A percentile compares a stretch with the other conserved stretches of the same genome.
These are phyloP conservation scores for Zaprionus gabonicus DNA, from an alignment of 1,140 invertebrate species.

Conservation along the genomic window DNA sequence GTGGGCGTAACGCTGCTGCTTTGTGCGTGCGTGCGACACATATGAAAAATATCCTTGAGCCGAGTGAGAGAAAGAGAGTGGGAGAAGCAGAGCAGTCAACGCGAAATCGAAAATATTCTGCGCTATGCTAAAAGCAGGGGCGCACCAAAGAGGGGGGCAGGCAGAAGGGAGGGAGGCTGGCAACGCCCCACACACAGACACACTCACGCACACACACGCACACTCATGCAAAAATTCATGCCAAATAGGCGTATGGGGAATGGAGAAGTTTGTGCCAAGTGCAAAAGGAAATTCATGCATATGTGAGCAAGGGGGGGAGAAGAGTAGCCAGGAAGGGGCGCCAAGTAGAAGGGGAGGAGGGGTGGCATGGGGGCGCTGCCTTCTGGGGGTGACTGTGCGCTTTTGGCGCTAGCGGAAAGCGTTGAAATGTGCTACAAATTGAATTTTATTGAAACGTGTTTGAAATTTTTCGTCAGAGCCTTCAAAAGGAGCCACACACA, in stretches of 20 bases:
- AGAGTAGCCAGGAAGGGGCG: not conserved
- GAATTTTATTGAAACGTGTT: slow-evolving; percentile 83
- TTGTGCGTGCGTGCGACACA: slow-evolving; percentile 73
- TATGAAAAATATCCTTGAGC: slow-evolving; percentile 77
- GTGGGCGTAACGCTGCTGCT: slow-evolving; percentile 29
- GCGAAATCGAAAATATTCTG: slow-evolving; percentile 77
- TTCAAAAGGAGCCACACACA: slow-evolving; percentile 9
- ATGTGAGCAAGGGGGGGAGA: slow-evolving; percentile 50
- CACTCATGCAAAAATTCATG: slow-evolving; percentile 56
- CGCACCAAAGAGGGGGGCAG: not conserved
- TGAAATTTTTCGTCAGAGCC: slow-evolving; percentile 75
- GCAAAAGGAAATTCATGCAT: slow-evolving; percentile 81
- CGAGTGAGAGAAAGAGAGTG: not conserved
- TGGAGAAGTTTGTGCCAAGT: slow-evolving; percentile 45
- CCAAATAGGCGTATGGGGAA: slow-evolving; percentile 56
- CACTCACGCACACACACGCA: slow-evolving; percentile 16
- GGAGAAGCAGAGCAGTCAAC: slow-evolving; percentile 39
- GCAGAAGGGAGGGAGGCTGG: not conserved
- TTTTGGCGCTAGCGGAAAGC: slow-evolving; percentile 65
- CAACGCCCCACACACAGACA: not conserved
- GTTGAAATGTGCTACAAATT: slow-evolving; percentile 83
- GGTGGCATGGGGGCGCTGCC: not conserved
- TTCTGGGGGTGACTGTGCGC: slow-evolving; percentile 21
- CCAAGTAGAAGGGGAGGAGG: not conserved
- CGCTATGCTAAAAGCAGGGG: slow-evolving; percentile 36